Base-by-base conservation (phyloP, 2,888 invertebrate species). In the Bugula neritina region DNA sequence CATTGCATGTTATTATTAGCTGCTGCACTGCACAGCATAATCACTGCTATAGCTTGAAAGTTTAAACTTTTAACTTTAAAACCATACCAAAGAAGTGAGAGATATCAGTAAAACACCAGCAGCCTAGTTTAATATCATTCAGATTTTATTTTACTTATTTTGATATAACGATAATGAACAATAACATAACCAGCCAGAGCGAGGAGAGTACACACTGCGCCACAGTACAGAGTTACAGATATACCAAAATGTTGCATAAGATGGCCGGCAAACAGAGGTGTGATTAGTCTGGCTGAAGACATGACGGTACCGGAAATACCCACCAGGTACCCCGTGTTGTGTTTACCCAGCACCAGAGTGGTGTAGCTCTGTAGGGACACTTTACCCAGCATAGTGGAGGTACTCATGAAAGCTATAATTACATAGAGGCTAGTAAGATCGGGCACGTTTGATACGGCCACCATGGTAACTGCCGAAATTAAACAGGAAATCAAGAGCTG, bases 401-500 rank as follows among this genome's bases (percentile, higher is more conserved):
- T 10, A 34, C 63, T 63, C 34, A 63, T 31, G 17, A 10, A 27
- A 13, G 27, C 27, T 13, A 63, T 31, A 2, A 63, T 13, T 13
- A 63, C n/a, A 31, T 63, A 63, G 3, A 63, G 29, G n/a, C 27
- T 10, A 1, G 27, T 25, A 2, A 27, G n/a, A 13, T 63, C 17
- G 31, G 63, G 31, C 25, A 31, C 17, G 31, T 63, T 63, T 13
- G 31, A 21, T 25, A 63, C 3, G 21, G 31, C 13, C 5, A 31
- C 17, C 63, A 63, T 63, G n/a, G 34, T 13, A 25, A 25, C 2
- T 25, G 31, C 27, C 3, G 27, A 63, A 1, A 63, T 2, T 31
- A 34, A 13, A 34, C 63, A 63, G 63, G 63, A 27, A 13, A 31
- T 5, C 10, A 63, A 5, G 63, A 63, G 63, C 34, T 63, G 63